Conservation (phyloP, 1,140 invertebrate genomes). For the Wasmannia auropunctata region DNA sequence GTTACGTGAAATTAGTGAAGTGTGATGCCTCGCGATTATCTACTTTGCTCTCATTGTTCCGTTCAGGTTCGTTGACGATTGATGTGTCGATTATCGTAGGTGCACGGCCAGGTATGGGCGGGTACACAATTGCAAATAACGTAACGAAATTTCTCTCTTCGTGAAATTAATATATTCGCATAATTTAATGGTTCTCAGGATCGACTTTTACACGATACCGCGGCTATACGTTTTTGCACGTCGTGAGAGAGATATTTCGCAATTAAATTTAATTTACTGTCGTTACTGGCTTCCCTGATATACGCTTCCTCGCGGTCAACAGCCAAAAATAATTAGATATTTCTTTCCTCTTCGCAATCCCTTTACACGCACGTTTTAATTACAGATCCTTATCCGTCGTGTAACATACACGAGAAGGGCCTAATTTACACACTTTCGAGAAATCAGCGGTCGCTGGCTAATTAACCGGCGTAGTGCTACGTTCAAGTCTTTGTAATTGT, state of each 20-base stretch:
- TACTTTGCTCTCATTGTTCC: slow-evolving; percentile 43
- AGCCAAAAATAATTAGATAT: slow-evolving; percentile 28
- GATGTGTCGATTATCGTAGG: slow-evolving; percentile 29
- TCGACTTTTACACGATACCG: background rate
- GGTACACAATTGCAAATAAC: background rate
- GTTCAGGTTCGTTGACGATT: slow-evolving; percentile 43
- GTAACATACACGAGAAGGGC: background rate
- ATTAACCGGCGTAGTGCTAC: slow-evolving; percentile 27
- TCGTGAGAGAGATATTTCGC: slow-evolving; percentile 1
- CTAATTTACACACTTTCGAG: slow-evolving; percentile 52
- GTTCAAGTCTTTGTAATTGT: slow-evolving; percentile 33
- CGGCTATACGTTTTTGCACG: background rate
- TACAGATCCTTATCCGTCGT: slow-evolving; percentile 30
- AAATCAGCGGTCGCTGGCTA: slow-evolving; percentile 30
- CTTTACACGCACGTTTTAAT: slow-evolving; percentile 45
- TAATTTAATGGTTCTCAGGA: background rate
- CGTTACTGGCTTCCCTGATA: background rate
- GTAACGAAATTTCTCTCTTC: background rate
- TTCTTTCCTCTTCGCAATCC: slow-evolving; percentile 1
- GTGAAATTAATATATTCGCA: background rate
- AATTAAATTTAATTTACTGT: slow-evolving; percentile 27
- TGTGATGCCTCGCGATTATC: slow-evolving; percentile 64
- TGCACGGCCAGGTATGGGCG: background rate
- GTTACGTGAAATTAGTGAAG: slow-evolving; percentile 68
- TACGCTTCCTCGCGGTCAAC: background rate